A percentile compares a stretch with the other conserved stretches of the same genome.
Conservation (phyloP, 2,113 vertebrate species). For the Chrysemys picta region DNA sequence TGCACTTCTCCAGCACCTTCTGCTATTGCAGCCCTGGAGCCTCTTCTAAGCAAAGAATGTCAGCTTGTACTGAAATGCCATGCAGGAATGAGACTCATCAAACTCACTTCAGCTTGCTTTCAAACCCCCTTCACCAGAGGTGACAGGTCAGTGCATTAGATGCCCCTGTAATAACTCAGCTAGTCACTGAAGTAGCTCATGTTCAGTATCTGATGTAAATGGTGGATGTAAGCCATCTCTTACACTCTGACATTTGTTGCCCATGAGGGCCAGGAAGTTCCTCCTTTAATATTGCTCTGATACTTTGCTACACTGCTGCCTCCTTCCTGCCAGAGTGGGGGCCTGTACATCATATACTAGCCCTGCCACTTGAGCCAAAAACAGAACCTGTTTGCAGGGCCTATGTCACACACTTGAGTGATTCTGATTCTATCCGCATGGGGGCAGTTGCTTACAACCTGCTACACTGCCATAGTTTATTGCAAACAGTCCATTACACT, state of each 20-base stretch:
- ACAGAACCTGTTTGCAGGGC: neutral
- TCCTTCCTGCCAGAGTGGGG: neutral
- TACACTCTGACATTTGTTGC: neutral
- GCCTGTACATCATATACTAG: neutral
- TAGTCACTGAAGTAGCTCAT: neutral
- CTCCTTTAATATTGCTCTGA: neutral
- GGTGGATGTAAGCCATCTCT: neutral
- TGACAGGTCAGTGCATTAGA: neutral
- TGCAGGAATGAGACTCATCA: neutral
- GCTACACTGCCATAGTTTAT: neutral
- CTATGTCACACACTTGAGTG: constrained; percentile 12
- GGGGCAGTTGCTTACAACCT: constrained; percentile 66
- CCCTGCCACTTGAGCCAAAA: neutral
- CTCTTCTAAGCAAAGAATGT: neutral
- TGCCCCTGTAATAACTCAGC: neutral
- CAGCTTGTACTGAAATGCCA: neutral
- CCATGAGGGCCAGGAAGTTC: neutral
- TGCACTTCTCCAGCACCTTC: neutral
- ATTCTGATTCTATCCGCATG: constrained; percentile 68
- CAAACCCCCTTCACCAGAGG: neutral
- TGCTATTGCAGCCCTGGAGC: neutral
- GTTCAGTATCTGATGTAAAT: neutral
- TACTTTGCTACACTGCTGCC: neutral
- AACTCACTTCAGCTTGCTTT: neutral
- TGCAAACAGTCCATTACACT: neutral